These are phyloP conservation scores for Balanococcus diminutus DNA, from an alignment of 2,888 invertebrate species.

Conservation along the genomic window DNA sequence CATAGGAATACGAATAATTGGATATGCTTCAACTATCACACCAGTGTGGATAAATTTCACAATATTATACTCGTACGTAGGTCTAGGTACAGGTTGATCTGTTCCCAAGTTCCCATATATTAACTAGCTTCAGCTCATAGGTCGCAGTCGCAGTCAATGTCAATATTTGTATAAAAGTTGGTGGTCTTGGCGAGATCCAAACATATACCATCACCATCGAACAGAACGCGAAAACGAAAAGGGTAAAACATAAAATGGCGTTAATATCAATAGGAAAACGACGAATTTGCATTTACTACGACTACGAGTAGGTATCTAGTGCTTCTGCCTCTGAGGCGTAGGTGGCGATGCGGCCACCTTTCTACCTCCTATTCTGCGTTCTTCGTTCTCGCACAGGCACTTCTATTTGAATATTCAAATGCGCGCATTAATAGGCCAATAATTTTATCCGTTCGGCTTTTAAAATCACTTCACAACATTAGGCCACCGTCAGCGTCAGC, in stretches of 20 bases:
- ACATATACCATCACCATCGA: not conserved
- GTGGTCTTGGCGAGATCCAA: not conserved
- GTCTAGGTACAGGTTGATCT: no score
- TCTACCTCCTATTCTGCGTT: no score
- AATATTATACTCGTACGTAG: no score
- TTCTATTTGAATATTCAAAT: constrained; percentile 30
- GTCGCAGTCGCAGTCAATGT: not conserved
- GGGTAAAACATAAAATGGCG: constrained; percentile 9
- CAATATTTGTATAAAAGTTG: constrained; percentile 5
- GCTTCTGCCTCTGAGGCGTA: no score
- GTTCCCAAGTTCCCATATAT: no score
- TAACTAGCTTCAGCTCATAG: no score
- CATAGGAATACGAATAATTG: no score
- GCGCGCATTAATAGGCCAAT: constrained; percentile 6
- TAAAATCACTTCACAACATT: not conserved
- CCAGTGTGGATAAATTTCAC: no score
- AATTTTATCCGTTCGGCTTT: not conserved
- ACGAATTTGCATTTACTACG: not conserved
- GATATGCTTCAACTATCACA: no score
- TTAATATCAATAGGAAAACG: not conserved
- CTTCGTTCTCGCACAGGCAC: not conserved
- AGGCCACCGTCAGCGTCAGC: not conserved
- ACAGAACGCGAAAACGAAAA: not conserved
- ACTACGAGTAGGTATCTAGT: no score
- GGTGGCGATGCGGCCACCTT: no score